Percentiles rank a stretch among this genome's conserved stretches.
phyloP scores from a whole-genome alignment of 92 coral and sea anemone species.

The Parazoanthus darwini region DNA sequence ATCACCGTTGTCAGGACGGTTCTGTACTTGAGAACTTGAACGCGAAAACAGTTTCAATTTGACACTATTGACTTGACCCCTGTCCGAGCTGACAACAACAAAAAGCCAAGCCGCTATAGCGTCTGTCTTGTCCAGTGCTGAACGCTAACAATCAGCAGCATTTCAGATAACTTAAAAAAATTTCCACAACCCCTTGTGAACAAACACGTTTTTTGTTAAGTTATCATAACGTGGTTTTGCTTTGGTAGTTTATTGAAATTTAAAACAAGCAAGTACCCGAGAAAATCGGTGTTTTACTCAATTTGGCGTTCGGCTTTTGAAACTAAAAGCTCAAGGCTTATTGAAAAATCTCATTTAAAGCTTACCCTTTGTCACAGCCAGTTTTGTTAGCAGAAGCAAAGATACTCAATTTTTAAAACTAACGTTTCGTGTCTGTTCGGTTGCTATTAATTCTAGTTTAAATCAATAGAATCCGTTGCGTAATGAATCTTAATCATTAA shows the following conservation, averaged over 20 bases:
- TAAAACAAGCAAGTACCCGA: background rate
- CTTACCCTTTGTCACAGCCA: background rate
- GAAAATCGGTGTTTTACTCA: background rate
- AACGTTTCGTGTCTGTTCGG: slow-evolving; percentile 32
- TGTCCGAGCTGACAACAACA: no score
- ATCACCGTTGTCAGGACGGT: background rate
- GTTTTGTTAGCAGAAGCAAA: background rate
- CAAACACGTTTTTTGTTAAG: background rate
- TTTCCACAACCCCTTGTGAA: background rate
- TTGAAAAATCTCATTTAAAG: background rate
- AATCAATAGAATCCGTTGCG: background rate
- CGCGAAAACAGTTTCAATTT: background rate
- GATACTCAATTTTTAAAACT: background rate
- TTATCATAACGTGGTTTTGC: background rate
- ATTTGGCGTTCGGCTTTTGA: background rate
- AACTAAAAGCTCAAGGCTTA: background rate
- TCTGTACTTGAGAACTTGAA: background rate
- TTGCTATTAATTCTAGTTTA: background rate
- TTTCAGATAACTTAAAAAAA: background rate
- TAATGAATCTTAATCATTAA: background rate
- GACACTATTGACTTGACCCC: background rate
- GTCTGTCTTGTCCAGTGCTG: no score
- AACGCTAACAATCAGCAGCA: no score
- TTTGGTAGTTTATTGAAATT: background rate
- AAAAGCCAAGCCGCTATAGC: no score